A percentile compares a stretch with the other conserved stretches of the same genome.
Conservation (phyloP, 2,113 vertebrate species). For the Philantomba maxwellii region DNA sequence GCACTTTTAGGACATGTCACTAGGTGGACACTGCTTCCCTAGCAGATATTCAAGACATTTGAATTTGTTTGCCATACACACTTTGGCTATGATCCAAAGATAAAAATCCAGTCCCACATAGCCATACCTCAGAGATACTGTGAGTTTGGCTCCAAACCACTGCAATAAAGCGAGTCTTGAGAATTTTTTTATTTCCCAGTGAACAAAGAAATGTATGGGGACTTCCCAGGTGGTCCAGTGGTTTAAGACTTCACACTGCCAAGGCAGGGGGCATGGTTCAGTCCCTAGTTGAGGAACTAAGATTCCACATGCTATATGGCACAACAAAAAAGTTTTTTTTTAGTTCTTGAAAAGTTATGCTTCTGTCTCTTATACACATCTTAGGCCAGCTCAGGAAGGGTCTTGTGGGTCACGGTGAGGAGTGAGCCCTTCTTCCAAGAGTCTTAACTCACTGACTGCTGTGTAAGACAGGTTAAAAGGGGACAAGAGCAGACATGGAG, state of each 20-base stretch:
- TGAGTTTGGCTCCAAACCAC: background rate
- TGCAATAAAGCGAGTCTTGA: background rate
- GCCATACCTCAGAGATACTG: background rate
- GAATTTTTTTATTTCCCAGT: background rate
- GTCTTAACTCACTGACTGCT: background rate
- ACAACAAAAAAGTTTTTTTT: background rate
- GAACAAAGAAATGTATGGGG: background rate
- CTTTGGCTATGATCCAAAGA: background rate
- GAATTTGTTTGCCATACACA: background rate
- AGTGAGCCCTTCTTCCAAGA: background rate
- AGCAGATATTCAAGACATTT: background rate
- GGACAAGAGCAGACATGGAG: background rate
- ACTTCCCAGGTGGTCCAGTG: background rate
- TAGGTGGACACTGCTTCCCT: slow-evolving; percentile 36
- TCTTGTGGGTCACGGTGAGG: too few relatives aligned
- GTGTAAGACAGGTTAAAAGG: background rate
- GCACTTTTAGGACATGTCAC: background rate
- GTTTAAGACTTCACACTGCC: background rate
- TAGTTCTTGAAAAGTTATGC: background rate
- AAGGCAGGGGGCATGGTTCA: background rate
- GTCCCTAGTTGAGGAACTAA: background rate
- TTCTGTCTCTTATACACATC: too few relatives aligned
- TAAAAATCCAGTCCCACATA: background rate
- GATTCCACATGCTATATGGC: background rate
- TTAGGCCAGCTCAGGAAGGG: background rate